Conservation (phyloP, 2,113 vertebrate species). For the Pseudois nayaur region DNA sequence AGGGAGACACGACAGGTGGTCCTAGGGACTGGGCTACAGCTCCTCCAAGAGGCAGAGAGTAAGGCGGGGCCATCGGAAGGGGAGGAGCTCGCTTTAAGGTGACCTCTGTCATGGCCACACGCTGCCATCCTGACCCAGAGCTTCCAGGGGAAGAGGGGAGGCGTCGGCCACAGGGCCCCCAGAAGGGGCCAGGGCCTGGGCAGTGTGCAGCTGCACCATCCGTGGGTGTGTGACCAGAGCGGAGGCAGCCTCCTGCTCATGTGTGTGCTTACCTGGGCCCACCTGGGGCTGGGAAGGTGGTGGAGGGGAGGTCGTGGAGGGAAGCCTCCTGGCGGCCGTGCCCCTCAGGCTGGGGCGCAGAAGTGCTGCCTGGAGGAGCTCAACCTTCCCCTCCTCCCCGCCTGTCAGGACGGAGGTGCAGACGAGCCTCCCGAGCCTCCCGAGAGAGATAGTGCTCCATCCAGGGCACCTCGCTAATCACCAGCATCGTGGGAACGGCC, state of each 20-base stretch:
- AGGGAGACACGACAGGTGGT: neutral
- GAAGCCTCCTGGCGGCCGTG: neutral
- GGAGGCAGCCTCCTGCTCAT: neutral
- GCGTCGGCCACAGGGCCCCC: neutral
- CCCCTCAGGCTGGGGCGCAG: neutral
- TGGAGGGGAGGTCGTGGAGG: fast-evolving
- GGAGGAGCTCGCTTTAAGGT: neutral
- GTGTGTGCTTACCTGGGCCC: neutral
- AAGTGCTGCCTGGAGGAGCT: conserved; percentile 74
- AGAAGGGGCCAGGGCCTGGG: neutral
- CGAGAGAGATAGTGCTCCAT: conserved; percentile 93
- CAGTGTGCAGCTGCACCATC: neutral
- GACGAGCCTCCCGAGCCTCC: conserved; percentile 88
- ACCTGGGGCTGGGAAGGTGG: neutral
- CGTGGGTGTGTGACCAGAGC: neutral
- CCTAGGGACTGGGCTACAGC: neutral
- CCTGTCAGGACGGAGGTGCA: conserved; percentile 79
- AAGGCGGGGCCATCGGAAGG: too few species aligned
- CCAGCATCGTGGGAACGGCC: conserved; percentile 97
- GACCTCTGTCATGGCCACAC: neutral
- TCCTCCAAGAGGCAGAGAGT: neutral
- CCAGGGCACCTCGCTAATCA: conserved; percentile 94
- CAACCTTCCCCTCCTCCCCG: conserved; percentile 66
- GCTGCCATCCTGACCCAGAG: neutral
- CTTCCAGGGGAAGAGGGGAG: neutral